A percentile compares a stretch with the other conserved stretches of the same genome.
Conservation (phyloP, 2,888 invertebrate species). For the Elegia similella region DNA sequence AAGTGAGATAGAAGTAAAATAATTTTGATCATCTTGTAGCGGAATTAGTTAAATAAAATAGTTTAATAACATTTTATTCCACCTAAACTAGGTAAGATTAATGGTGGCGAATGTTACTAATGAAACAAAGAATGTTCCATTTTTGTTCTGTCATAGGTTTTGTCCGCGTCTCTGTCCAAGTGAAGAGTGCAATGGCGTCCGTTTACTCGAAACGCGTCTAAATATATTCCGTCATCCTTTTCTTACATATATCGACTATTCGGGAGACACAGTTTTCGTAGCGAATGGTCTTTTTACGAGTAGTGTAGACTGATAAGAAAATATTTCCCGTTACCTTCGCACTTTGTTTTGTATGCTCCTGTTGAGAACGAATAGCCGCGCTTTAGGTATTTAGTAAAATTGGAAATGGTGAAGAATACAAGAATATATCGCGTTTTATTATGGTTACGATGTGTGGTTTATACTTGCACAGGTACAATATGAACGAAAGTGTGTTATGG, state of each 20-base stretch:
- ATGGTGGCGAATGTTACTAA: constrained; percentile 14
- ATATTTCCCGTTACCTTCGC: constrained; percentile 78
- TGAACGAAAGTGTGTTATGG: constrained; percentile 59
- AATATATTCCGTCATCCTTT: constrained; percentile 80
- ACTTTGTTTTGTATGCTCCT: constrained; percentile 72
- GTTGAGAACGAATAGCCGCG: constrained; percentile 68
- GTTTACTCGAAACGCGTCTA: constrained; percentile 68
- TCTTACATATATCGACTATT: constrained; percentile 79
- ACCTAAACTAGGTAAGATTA: constrained; percentile 32
- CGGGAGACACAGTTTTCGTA: constrained; percentile 73
- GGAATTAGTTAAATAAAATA: constrained; percentile 14
- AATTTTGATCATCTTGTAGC: constrained; percentile 30
- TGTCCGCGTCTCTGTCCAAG: constrained; percentile 43
- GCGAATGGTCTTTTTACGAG: constrained; percentile 78
- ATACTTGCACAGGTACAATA: constrained; percentile 35
- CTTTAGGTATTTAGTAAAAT: constrained; percentile 46
- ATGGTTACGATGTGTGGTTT: constrained; percentile 29
- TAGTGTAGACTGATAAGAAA: constrained; percentile 74
- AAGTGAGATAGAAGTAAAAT: constrained; percentile 81
- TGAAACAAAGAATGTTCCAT: background rate
- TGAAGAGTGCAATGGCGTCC: constrained; percentile 73
- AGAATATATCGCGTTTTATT: constrained; percentile 27
- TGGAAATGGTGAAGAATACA: constrained; percentile 19
- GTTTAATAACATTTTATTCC: background rate
- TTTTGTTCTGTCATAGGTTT: constrained; percentile 36